These are phyloP conservation scores for Morone chrysops DNA, from an alignment of 2,113 vertebrate species.

Conservation along the genomic window DNA sequence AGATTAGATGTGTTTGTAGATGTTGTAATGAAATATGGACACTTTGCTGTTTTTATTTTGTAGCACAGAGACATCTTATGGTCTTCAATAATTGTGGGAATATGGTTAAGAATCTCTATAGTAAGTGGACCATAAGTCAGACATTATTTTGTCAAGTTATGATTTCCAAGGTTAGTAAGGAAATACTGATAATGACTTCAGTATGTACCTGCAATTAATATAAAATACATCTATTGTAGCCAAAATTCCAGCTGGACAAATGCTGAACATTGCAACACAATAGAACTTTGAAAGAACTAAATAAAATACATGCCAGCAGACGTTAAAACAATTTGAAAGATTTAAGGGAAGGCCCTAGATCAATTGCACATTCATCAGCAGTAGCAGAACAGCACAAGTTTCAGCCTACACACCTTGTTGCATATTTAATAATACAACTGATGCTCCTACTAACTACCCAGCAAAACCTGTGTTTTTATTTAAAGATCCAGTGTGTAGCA, in stretches of 20 bases:
- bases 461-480: not conserved
- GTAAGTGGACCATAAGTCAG: not conserved
- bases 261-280: too few relatives aligned
- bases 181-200: too few relatives aligned
- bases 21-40: not conserved
- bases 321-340: too few relatives aligned
- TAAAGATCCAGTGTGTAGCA: not conserved
- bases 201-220: too few relatives aligned
- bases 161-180: not conserved
- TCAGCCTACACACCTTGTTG: not conserved
- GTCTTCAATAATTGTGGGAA: not conserved
- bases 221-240: too few relatives aligned
- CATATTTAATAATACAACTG: not conserved
- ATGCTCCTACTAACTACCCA: not conserved
- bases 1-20: not conserved
- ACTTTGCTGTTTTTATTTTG: not conserved
- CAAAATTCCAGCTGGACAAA: too few relatives aligned
- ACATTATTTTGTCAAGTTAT: not conserved
- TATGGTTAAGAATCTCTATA: not conserved
- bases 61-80: not conserved
- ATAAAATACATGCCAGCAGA: too few relatives aligned
- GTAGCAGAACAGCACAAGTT: not conserved
- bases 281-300: too few relatives aligned
- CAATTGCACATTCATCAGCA: not conserved
- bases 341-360: not conserved